Evolutionary conservation across 1,140 invertebrate species (phyloP).

Genomic region (Drosophila asahinai): DNA sequence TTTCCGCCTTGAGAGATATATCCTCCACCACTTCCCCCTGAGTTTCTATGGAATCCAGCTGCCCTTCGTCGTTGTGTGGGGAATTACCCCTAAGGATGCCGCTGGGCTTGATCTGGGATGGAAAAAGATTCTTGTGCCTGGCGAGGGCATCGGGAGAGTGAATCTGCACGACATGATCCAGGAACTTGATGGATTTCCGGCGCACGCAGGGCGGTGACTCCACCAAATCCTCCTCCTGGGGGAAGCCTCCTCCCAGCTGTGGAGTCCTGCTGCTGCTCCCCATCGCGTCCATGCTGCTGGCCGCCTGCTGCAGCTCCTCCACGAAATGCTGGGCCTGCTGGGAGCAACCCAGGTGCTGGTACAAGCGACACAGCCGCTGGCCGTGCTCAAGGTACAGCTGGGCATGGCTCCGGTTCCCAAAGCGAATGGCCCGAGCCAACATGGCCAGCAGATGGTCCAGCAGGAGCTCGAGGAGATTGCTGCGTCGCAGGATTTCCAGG

Average conservation of each 20-base stretch:
- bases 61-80: background rate
- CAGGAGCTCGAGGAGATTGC: conserved; percentile 89
- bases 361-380: conserved; percentile 88
- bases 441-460: conserved; percentile 69
- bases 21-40: background rate
- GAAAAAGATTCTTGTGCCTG: background rate
- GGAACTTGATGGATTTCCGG: conserved; percentile 48
- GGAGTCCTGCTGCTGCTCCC: conserved; percentile 75
- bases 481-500: conserved; percentile 86
- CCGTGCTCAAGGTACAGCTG: conserved; percentile 89
- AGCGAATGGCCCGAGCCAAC: conserved; percentile 51
- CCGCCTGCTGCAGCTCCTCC: conserved; percentile 85
- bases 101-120: background rate
- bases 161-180: conserved; percentile 58
- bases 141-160: conserved; percentile 33
- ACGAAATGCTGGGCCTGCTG: conserved; percentile 86
- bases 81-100: conserved; percentile 3
- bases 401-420: conserved; percentile 87
- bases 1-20: background rate
- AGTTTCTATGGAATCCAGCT: background rate
- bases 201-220: background rate
- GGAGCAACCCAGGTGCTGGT: conserved; percentile 87
- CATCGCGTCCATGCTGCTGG: conserved; percentile 46
- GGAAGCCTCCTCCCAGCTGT: background rate
- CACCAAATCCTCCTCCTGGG: background rate